Evolutionary conservation across 2,113 vertebrate species (phyloP).

Genomic region (Otis tarda): DNA sequence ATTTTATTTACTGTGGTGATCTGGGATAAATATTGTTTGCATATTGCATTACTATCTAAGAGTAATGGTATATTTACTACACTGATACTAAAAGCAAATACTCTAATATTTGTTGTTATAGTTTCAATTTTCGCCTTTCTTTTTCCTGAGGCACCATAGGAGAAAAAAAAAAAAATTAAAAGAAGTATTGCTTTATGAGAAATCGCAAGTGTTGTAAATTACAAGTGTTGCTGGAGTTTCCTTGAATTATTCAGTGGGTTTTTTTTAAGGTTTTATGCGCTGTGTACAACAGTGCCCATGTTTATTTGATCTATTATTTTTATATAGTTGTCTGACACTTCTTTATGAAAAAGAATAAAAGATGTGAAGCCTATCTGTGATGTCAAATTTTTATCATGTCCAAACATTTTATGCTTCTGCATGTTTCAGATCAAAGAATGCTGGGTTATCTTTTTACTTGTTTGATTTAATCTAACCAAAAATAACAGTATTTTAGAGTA

Average conservation of each 20-base stretch:
- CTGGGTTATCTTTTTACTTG: neutral
- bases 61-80: slow-evolving; percentile 38
- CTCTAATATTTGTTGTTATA: slow-evolving; percentile 27
- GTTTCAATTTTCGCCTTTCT: neutral
- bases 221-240: slow-evolving; percentile 30
- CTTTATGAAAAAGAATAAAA: slow-evolving; percentile 76
- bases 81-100: slow-evolving; percentile 33
- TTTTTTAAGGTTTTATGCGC: slow-evolving; percentile 64
- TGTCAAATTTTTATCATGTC: slow-evolving; percentile 62
- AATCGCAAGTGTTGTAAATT: slow-evolving; percentile 47
- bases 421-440: slow-evolving; percentile 58
- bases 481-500: neutral
- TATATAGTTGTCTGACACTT: slow-evolving; percentile 60
- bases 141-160: neutral
- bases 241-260: slow-evolving; percentile 63
- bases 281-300: slow-evolving; percentile 47
- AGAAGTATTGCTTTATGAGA: slow-evolving; percentile 49
- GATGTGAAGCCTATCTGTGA: slow-evolving; percentile 56
- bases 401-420: slow-evolving; percentile 49
- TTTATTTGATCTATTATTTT: slow-evolving; percentile 76
- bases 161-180: neutral
- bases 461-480: slow-evolving; percentile 27
- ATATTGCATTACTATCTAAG: slow-evolving; percentile 25
- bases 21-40: slow-evolving; percentile 22
- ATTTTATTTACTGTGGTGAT: slow-evolving; percentile 22